These are phyloP conservation scores for Nibea albiflora DNA, from an alignment of 2,113 vertebrate genomes.

Conservation along the genomic window DNA sequence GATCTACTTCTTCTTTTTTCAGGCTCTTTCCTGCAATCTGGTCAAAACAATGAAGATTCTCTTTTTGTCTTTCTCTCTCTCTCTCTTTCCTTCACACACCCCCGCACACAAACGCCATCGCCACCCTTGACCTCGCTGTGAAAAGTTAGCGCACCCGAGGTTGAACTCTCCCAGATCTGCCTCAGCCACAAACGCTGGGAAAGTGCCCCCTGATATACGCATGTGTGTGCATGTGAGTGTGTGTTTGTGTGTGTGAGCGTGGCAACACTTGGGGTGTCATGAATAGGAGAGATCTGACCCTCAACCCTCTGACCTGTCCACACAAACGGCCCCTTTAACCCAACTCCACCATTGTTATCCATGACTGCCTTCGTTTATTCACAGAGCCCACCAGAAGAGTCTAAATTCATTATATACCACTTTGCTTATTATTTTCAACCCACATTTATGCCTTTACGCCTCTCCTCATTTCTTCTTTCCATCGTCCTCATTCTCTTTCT, in stretches of 20 bases:
- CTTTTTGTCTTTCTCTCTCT: conserved; percentile 30
- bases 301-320: conserved; percentile 76
- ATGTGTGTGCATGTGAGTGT: conserved; percentile 38
- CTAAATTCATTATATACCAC: conserved; percentile 74
- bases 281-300: conserved; percentile 79
- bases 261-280: conserved; percentile 76
- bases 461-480: conserved; percentile 27
- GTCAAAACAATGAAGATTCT: conserved; percentile 60
- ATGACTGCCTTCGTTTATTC: conserved; percentile 63
- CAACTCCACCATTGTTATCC: conserved; percentile 70
- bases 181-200: conserved; percentile 82
- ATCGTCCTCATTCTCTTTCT: conserved; percentile 29
- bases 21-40: conserved; percentile 46
- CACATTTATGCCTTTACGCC: conserved; percentile 32
- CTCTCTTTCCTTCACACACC: conserved; percentile 59
- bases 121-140: conserved; percentile 84
- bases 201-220: conserved; percentile 81
- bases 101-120: conserved; percentile 59
- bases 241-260: conserved; percentile 71
- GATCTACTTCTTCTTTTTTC: background rate
- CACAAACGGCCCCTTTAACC: conserved; percentile 70
- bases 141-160: conserved; percentile 82
- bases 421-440: conserved; percentile 71
- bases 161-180: conserved; percentile 82
- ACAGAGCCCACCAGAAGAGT: conserved; percentile 63